Conservation (phyloP, 2,113 vertebrate genomes). For the Platysternon megacephalum region DNA sequence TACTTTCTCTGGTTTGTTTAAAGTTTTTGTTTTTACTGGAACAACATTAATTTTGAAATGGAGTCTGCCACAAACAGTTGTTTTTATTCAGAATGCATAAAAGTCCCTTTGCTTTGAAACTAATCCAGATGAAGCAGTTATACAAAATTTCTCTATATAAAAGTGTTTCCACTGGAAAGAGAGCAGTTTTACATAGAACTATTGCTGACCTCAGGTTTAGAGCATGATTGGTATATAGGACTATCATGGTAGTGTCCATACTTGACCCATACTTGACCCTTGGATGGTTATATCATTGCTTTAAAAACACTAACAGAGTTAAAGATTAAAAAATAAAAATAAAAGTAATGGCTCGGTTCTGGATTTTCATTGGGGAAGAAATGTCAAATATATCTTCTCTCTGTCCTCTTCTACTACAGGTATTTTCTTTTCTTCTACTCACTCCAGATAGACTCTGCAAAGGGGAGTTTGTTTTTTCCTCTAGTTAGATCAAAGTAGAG, state of each 20-base stretch:
- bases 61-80: neutral
- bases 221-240: rapidly evolving
- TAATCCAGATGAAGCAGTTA: neutral
- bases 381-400: neutral
- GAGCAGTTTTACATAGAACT: rapidly evolving
- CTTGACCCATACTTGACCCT: rapidly evolving
- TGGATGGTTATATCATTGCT: rapidly evolving
- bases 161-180: neutral
- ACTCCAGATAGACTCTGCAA: rapidly evolving
- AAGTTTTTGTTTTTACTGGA: neutral
- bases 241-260: rapidly evolving
- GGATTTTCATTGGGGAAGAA: neutral
- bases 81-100: neutral
- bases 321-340: neutral
- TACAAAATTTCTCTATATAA: neutral
- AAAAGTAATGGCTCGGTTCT: neutral
- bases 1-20: rapidly evolving
- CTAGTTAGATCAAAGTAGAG: no score
- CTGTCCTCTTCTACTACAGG: rapidly evolving
- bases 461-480: neutral
- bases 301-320: rapidly evolving
- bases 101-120: neutral
- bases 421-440: neutral
- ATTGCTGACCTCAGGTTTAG: neutral
- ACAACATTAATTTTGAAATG: neutral